phyloP scores from a whole-genome alignment of 2,797 vertebrate genomes.

The Zenarchopterus dispar region DNA sequence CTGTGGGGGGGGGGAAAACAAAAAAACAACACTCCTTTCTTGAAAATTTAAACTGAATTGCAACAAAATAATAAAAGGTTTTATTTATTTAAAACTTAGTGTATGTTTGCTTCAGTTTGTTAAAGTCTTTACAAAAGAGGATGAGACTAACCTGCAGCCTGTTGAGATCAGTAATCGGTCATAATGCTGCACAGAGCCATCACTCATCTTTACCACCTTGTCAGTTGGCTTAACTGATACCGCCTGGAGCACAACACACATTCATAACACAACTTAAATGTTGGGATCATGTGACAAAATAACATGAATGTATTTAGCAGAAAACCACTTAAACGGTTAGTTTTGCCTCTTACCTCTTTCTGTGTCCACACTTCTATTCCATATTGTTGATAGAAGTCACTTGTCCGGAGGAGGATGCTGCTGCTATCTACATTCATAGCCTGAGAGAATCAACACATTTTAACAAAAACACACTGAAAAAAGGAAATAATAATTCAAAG shows the following conservation, averaged over 20 bases:
- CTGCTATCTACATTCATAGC: slow-evolving; percentile 78
- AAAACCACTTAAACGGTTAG: neutral
- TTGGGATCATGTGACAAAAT: neutral
- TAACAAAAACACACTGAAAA: neutral
- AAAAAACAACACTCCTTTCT: neutral
- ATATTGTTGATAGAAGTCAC: slow-evolving; percentile 80
- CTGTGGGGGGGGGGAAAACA: slow-evolving; percentile 60
- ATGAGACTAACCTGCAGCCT: slow-evolving; percentile 82
- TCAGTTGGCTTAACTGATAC: slow-evolving; percentile 75
- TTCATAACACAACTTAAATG: no score
- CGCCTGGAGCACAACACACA: slow-evolving; percentile 72
- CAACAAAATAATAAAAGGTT: neutral
- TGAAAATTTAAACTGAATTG: neutral
- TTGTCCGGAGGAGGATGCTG: slow-evolving; percentile 80
- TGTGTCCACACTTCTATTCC: slow-evolving; percentile 85
- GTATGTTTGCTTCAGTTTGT: neutral
- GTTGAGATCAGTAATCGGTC: slow-evolving; percentile 88
- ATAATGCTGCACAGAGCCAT: slow-evolving; percentile 82
- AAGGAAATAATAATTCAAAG: neutral
- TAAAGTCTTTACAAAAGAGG: neutral
- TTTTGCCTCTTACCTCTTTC: slow-evolving; percentile 82
- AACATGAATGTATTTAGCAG: neutral
- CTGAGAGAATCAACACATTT: slow-evolving; percentile 44
- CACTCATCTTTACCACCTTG: slow-evolving; percentile 77
- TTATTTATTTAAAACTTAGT: neutral